Evolutionary conservation across 2,888 invertebrate species (phyloP).

Genomic region (Neoascia interrupta): DNA sequence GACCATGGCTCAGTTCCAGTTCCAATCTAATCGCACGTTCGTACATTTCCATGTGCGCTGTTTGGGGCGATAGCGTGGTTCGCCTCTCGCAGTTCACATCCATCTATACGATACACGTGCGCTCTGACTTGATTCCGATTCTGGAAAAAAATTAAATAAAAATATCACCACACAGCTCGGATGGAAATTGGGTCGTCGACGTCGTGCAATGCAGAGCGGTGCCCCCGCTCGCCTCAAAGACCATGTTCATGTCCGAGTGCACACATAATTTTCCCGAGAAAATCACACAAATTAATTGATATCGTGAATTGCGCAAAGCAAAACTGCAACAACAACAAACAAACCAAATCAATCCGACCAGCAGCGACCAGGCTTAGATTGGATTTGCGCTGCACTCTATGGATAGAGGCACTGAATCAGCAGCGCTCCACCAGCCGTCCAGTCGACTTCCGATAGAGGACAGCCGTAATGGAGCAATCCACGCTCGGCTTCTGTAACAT

Average conservation of each 20-base stretch:
- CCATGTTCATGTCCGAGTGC: constrained; percentile 62
- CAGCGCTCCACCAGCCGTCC: too few species aligned
- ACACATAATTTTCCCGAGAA: constrained; percentile 58
- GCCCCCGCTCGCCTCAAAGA: constrained; percentile 23
- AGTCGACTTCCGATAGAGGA: constrained; percentile 56
- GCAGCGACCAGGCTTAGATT: constrained; percentile 30
- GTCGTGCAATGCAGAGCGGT: background rate
- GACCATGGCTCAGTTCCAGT: constrained; percentile 59
- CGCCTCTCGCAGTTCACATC: constrained; percentile 14
- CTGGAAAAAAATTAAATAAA: constrained; percentile 31
- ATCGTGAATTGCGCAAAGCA: constrained; percentile 61
- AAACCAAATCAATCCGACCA: constrained; percentile 39
- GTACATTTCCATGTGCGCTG: constrained; percentile 12
- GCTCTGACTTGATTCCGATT: constrained; percentile 15
- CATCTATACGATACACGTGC: constrained; percentile 60
- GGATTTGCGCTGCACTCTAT: constrained; percentile 51
- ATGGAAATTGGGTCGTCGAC: constrained; percentile 56
- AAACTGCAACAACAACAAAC: constrained; percentile 13
- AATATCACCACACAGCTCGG: constrained; percentile 42
- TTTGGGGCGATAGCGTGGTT: constrained; percentile 23
- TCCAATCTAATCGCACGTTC: constrained; percentile 57
- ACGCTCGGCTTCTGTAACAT: constrained; percentile 43
- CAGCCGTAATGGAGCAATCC: constrained; percentile 25
- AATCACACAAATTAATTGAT: constrained; percentile 68
- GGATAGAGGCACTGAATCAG: constrained; percentile 48